These are phyloP conservation scores for Eretmochelys imbricata DNA, from an alignment of 2,113 vertebrate genomes.

Conservation along the genomic window DNA sequence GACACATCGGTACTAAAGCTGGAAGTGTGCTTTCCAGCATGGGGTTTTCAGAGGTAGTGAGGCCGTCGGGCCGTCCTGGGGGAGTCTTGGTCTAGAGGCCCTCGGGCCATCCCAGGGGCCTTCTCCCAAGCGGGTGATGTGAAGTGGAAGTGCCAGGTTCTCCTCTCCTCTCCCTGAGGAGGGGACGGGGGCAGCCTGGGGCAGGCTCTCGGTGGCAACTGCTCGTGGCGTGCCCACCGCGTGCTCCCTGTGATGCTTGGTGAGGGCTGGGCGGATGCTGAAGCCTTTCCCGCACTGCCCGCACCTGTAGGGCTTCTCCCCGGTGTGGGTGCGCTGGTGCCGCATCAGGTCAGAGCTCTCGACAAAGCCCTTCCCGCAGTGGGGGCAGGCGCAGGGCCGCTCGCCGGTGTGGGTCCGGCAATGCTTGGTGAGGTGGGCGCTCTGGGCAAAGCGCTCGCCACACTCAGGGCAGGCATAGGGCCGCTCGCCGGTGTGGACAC, in stretches of 20 bases:
- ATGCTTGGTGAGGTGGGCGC: constrained; percentile 68
- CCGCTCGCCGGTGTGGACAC: neutral
- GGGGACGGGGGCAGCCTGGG: neutral
- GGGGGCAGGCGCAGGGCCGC: constrained; percentile 42
- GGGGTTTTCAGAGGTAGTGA: too few species aligned
- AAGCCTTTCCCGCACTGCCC: constrained; percentile 21
- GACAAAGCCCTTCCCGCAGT: constrained; percentile 40
- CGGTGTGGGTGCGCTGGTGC: constrained; percentile 20
- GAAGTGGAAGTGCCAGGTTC: neutral
- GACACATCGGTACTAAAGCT: too few species aligned
- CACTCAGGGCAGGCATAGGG: neutral
- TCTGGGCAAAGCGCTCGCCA: constrained; percentile 44
- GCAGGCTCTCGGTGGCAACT: neutral
- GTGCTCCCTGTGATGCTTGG: constrained; percentile 8
- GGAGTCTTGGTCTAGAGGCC: neutral
- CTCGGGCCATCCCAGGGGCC: neutral
- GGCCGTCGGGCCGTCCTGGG: too few species aligned
- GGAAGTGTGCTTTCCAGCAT: neutral
- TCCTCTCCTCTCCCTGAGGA: neutral
- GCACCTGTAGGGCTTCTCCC: constrained; percentile 1
- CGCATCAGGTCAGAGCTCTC: constrained; percentile 34
- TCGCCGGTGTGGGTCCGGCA: constrained; percentile 67
- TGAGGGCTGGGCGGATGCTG: neutral
- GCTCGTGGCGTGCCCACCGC: neutral
- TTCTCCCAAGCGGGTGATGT: neutral